These are phyloP conservation scores for Allacma fusca DNA, from an alignment of 2,888 invertebrate species.

Conservation along the genomic window DNA sequence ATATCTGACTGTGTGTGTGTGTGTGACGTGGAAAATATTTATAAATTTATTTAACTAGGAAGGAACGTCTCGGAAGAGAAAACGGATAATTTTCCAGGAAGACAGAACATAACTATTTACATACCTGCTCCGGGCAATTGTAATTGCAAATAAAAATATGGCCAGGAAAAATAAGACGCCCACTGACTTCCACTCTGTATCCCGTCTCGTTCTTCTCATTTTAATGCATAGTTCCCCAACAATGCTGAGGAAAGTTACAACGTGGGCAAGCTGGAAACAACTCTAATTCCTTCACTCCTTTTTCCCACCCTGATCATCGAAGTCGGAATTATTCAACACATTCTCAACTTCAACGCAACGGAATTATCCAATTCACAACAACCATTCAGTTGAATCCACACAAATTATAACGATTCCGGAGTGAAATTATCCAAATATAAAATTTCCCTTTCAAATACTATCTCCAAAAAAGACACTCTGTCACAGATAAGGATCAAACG, in stretches of 20 bases:
- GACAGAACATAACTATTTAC: not conserved
- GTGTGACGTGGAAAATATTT: not conserved
- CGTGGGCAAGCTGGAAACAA: not conserved
- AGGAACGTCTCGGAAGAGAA: no score
- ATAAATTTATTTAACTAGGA: no score
- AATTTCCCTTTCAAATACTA: no score
- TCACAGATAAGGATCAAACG: no score
- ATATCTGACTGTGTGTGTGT: not conserved
- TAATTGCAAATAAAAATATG: constrained; percentile 34
- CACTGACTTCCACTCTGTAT: constrained; percentile 19
- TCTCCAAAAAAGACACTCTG: no score
- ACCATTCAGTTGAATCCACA: not conserved
- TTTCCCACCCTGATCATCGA: not conserved
- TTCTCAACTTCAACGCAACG: not conserved
- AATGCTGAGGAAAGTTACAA: constrained; percentile 7
- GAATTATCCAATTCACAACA: not conserved
- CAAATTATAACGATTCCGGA: no score
- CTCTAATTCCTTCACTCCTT: not conserved
- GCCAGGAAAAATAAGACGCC: constrained; percentile 25
- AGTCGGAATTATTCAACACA: constrained; percentile 1
- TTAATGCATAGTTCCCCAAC: constrained; percentile 33
- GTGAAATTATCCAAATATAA: no score
- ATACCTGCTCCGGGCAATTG: constrained; percentile 37
- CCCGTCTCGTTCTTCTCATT: constrained; percentile 39
- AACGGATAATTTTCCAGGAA: no score